Evolutionary conservation across 2,888 invertebrate genomes (phyloP), one percentile per base, ranked within the genome.

Genomic region (Frankliniella fusca): DNA sequence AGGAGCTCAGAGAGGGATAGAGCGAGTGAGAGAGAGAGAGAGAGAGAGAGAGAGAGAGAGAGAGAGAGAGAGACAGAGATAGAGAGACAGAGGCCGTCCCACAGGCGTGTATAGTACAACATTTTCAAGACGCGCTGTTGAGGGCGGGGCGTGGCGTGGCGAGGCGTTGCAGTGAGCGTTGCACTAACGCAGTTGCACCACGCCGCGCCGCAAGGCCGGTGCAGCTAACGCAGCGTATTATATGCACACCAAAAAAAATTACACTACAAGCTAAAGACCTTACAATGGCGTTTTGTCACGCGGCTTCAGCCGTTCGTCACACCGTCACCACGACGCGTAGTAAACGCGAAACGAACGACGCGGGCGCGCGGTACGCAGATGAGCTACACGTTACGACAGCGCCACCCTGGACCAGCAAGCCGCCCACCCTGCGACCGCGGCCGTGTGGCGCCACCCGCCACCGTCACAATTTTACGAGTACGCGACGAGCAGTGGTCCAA

Each of bases 11-110:
- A 38, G 38, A 38, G 38, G 23, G 82, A 48, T 48, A 18, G 79
- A 80, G 81, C 23, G 54, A 81, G 49, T 76, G 61, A 61, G 81
- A 54, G n/a, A 61, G n/a, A 54, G 81, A 81, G 50, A 28, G 15
- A 48, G 54, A 54, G 54, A 54, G 54, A 54, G 54, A 54, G 54
- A 54, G 54, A 54, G 54, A 54, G 54, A 54, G 54, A 54, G 54
- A 54, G 54, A 54, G 54, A 54, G 54, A 54, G 54, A 54, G 54
- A 54, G 18, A 18, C 18, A 18, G 54, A 15, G 54, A 18, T 2
- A 18, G 54, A 54, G 15, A 1, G 18, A 2, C 54, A 5, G n/a
- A 38, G 38, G 38, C 38, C 3, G 38, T 38, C 38, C 38, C 38
- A 38, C 38, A 38, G 38, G 38, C 38, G 38, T 38, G 2, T 38